Evolutionary conservation across 2,888 invertebrate species (phyloP).

Genomic region (Phania funesta): DNA sequence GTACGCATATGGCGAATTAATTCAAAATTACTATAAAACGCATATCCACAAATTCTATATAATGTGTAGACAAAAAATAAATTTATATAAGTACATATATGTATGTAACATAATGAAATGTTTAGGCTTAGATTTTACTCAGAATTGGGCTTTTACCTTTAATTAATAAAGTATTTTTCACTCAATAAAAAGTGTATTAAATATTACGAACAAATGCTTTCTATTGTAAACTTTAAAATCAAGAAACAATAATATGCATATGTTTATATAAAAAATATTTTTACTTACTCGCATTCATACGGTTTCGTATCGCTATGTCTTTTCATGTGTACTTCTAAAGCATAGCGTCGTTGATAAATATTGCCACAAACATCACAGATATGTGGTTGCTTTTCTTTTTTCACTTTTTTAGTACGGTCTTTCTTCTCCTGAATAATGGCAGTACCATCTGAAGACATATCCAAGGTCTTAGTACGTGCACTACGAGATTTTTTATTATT

Average conservation of each 20-base stretch:
- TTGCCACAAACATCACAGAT: conserved; percentile 79
- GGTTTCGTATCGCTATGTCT: conserved; percentile 78
- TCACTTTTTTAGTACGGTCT: conserved; percentile 8
- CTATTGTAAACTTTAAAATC: no score
- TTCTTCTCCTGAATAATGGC: conserved; percentile 63
- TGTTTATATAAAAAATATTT: not conserved
- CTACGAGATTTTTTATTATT: not conserved
- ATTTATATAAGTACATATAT: not conserved
- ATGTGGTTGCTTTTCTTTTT: conserved; percentile 71
- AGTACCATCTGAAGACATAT: conserved; percentile 70
- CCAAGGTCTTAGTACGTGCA: conserved; percentile 68
- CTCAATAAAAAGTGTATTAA: no score
- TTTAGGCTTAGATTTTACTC: no score
- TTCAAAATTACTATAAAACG: conserved; percentile 79
- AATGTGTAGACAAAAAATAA: not conserved
- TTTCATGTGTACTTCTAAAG: conserved; percentile 79
- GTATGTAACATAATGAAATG: no score
- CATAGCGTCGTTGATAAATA: conserved; percentile 77
- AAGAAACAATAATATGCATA: not conserved
- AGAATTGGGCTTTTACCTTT: no score
- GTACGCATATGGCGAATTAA: conserved; percentile 79
- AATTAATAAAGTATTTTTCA: no score
- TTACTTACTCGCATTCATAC: conserved; percentile 78
- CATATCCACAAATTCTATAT: conserved; percentile 77
- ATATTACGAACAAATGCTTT: no score